Percentiles rank a stretch among this genome's conserved stretches.
These are phyloP conservation scores for Brienomyrus brachyistius DNA, from an alignment of 2,113 vertebrate genomes.

Conservation along the genomic window DNA sequence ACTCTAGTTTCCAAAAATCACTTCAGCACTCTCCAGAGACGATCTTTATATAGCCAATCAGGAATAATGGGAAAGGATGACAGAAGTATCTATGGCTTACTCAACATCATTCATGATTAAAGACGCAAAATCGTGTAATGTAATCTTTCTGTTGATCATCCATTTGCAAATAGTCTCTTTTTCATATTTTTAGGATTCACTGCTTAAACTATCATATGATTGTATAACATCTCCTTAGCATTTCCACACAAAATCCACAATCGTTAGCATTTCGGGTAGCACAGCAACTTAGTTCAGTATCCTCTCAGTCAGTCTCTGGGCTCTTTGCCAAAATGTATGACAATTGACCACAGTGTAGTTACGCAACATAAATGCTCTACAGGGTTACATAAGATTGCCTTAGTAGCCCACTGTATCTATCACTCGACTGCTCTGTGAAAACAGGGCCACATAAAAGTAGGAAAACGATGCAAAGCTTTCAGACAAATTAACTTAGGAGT, in stretches of 20 bases:
- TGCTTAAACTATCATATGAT: background rate
- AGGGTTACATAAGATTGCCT: background rate
- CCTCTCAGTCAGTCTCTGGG: background rate
- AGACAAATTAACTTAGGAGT: slow-evolving; percentile 19
- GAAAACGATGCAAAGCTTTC: background rate
- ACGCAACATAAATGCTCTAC: background rate
- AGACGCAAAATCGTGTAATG: background rate
- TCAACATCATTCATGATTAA: background rate
- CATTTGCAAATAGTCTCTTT: background rate
- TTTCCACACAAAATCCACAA: background rate
- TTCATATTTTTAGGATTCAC: background rate
- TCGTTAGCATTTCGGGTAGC: background rate
- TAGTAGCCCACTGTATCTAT: background rate
- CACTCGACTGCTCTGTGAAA: background rate
- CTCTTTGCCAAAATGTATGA: background rate
- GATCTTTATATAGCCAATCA: background rate
- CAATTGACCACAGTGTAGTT: background rate
- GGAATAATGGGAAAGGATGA: background rate
- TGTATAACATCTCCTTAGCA: background rate
- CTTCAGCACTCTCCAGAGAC: background rate
- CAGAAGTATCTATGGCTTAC: background rate
- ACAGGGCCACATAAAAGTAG: background rate
- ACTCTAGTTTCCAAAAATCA: background rate
- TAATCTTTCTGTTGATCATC: background rate
- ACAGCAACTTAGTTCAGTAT: background rate